Evolutionary conservation across 2,113 vertebrate species (phyloP).

Genomic region (Eptesicus fuscus): DNA sequence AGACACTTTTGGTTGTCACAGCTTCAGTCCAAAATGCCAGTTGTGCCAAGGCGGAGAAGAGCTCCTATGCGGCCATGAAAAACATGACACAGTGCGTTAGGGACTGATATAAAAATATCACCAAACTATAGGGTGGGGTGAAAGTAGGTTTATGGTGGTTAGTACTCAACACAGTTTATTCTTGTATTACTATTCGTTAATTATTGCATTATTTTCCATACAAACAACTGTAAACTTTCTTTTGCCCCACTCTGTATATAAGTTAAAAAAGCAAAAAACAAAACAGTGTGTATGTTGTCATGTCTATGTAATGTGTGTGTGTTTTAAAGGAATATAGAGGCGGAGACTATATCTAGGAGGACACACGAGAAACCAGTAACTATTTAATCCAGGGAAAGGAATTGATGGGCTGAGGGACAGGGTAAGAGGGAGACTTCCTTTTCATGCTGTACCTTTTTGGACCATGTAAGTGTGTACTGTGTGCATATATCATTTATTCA

Average conservation of each 20-base stretch:
- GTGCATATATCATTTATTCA: neutral
- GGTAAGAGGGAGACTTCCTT: neutral
- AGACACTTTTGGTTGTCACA: neutral
- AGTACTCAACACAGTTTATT: neutral
- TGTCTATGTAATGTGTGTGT: rapidly evolving
- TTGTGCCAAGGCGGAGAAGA: neutral
- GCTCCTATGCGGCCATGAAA: neutral
- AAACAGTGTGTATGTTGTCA: neutral
- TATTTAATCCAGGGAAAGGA: neutral
- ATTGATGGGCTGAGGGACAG: neutral
- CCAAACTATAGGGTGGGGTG: neutral
- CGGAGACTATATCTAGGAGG: neutral
- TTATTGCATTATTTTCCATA: neutral
- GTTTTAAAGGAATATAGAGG: neutral
- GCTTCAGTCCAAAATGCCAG: neutral
- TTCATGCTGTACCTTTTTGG: neutral
- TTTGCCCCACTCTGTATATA: neutral
- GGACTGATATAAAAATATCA: neutral
- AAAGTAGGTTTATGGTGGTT: neutral
- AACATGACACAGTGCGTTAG: neutral
- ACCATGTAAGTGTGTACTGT: neutral
- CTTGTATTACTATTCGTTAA: neutral
- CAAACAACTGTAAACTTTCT: neutral
- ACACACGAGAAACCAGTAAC: neutral
- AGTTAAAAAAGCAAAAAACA: neutral